Base-by-base conservation (phyloP, 2,888 invertebrate species). In the Brachyopa scutellaris region DNA sequence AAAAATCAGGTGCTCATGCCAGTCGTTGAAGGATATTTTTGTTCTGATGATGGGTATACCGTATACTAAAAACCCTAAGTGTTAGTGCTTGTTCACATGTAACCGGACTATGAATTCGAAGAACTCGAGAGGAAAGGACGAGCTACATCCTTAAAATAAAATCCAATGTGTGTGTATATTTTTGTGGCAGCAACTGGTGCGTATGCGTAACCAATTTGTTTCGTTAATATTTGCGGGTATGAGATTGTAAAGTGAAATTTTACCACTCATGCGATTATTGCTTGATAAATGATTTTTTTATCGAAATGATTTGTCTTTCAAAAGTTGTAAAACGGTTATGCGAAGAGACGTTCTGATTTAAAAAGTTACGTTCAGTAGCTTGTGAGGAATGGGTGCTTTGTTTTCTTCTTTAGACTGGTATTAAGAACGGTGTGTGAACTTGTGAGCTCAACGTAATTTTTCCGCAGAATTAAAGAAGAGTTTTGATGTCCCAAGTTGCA, bases 131-230 rank as follows among this genome's bases (percentile, higher is more conserved):
- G 17, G 11, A 15, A 15, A 40, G 13, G 21, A 23, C 11, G 23
- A 38, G 42, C n/a, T 21, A n/a, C n/a, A n/a, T n/a, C n/a, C n/a
- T n/a, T n/a, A n/a, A n/a, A n/a, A n/a, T n/a, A n/a, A n/a, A n/a
- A n/a, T n/a, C n/a, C n/a, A n/a, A n/a, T n/a, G n/a, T n/a, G n/a
- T n/a, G n/a, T n/a, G n/a, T n/a, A n/a, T n/a, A n/a, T n/a, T n/a
- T 47, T 57, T 40, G 15, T 38, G 42, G 66, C 8, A 73, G 73
- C 74, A 74, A 66, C 74, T 74, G 74, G 74, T 74, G 57, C 74
- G 57, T 51, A 40, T 67, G 49, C 66, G 47, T 74, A 66, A 73
- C 55, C 33, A 64, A 55, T 72, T 72, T 72, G n/a, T 62, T 23
- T 47, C 33, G 4, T 40, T 31, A 29, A 59, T 23, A n/a, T n/a